phyloP scores from a whole-genome alignment of 2,113 vertebrate species.

The Lepidothrix coronata region DNA sequence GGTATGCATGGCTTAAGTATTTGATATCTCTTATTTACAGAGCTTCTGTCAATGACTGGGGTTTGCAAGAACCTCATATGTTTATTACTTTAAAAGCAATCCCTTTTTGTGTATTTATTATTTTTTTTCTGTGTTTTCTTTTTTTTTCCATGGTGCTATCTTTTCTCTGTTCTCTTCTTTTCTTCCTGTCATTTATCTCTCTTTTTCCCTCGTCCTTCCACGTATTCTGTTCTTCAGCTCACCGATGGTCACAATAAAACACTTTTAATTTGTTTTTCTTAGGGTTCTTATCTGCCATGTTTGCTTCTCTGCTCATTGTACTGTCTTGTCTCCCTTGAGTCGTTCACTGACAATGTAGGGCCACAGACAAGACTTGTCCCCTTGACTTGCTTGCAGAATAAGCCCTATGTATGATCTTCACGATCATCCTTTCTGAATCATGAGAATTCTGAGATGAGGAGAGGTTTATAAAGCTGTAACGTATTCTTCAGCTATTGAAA shows the following conservation, averaged over 20 bases:
- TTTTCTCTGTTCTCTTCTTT: background rate
- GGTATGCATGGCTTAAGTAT: slow-evolving; percentile 34
- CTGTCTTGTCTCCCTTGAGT: background rate
- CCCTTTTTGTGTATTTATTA: background rate
- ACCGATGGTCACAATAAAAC: background rate
- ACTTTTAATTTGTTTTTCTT: background rate
- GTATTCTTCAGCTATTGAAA: background rate
- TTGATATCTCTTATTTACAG: background rate
- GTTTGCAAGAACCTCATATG: background rate
- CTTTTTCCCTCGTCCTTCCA: background rate
- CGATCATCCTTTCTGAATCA: background rate
- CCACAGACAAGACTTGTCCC: background rate
- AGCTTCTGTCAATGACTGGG: background rate
- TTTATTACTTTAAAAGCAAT: background rate
- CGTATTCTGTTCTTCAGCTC: background rate
- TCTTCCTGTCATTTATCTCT: background rate
- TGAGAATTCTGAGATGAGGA: background rate
- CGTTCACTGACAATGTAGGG: background rate
- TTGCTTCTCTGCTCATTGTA: background rate
- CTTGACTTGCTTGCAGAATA: background rate
- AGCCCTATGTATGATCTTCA: background rate
- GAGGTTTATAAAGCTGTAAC: background rate
- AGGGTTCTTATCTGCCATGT: background rate
- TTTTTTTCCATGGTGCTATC: background rate
- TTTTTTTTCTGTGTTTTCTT: background rate